Conservation (phyloP, 2,113 vertebrate species). For the Epinephelus lanceolatus region DNA sequence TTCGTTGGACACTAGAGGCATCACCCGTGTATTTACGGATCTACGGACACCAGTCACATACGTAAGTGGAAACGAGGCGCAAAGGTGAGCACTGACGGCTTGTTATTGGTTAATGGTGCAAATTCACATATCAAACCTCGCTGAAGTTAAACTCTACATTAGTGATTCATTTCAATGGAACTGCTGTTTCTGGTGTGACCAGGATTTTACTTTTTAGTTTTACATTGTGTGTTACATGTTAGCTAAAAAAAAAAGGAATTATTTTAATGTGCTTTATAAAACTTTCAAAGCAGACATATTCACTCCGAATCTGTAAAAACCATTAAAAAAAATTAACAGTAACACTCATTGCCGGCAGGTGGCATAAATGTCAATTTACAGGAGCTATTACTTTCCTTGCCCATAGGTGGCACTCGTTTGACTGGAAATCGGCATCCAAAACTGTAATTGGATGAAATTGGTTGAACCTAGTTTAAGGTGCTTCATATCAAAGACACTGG, state of each 20-base stretch:
- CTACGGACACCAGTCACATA: no score
- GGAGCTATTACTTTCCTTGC: neutral
- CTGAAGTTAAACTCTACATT: neutral
- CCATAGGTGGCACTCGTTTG: neutral
- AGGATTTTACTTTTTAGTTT: neutral
- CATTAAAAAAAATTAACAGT: accelerated
- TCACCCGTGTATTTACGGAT: no score
- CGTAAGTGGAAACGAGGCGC: no score
- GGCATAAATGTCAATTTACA: conserved; percentile 7
- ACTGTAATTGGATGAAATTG: neutral
- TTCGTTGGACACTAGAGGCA: no score
- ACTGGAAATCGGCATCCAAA: neutral
- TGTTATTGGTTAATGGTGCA: neutral
- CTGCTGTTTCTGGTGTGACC: neutral
- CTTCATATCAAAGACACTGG: conserved; percentile 3
- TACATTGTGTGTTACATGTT: no score
- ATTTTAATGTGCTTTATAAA: neutral
- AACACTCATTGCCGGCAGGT: neutral
- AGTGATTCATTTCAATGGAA: neutral
- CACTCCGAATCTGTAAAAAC: neutral
- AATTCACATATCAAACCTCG: neutral
- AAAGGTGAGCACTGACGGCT: neutral
- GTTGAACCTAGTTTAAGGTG: conserved; percentile 14
- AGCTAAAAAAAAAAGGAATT: no score
- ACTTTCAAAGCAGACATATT: neutral